Conservation (phyloP, 2,797 vertebrate genomes). For the Sarcophilus harrisii region DNA sequence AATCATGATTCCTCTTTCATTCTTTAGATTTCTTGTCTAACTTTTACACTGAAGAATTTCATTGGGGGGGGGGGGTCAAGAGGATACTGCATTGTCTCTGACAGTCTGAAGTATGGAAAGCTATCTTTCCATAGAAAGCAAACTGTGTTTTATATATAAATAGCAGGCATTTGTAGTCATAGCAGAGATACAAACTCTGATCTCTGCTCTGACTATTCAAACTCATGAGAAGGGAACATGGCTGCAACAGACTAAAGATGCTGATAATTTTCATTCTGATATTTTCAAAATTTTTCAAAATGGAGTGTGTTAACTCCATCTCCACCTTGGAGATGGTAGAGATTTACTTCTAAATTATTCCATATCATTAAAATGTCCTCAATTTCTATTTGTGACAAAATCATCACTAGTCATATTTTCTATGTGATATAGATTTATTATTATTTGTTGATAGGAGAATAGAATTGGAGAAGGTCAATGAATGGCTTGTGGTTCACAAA, state of each 20-base stretch:
- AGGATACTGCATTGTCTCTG: neutral
- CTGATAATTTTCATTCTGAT: neutral
- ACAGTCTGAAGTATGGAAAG: neutral
- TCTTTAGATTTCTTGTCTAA: neutral
- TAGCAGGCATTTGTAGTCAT: neutral
- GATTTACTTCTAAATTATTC: neutral
- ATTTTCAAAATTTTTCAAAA: neutral
- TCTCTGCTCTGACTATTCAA: neutral
- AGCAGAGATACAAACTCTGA: neutral
- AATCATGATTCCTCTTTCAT: neutral
- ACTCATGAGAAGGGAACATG: neutral
- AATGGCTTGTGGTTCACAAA: neutral
- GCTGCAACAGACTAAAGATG: neutral
- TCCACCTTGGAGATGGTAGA: neutral
- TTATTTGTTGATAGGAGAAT: neutral
- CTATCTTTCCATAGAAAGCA: neutral
- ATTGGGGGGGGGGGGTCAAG: neutral
- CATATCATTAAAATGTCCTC: neutral
- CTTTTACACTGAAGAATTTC: neutral
- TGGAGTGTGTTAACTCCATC: neutral
- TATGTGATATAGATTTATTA: neutral
- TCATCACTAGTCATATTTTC: neutral
- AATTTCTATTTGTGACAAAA: neutral
- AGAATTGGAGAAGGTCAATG: neutral
- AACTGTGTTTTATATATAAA: neutral